Evolutionary conservation across 1,140 invertebrate genomes (phyloP), one percentile per base, ranked within the genome.

Genomic region (Macrotrachela quadricornifera): DNA sequence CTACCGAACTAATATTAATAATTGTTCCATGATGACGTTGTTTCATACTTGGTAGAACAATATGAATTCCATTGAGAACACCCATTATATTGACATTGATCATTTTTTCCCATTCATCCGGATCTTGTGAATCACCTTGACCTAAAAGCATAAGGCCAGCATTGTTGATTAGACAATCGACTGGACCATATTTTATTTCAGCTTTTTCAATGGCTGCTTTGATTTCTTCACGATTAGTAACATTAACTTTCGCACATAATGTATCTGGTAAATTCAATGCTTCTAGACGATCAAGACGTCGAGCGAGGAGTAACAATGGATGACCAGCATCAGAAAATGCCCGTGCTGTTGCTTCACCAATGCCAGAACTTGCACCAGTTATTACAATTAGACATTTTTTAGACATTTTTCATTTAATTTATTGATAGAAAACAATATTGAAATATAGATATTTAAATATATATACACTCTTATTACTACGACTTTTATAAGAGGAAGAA

Each of bases 121-220:
- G 62, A 48, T 67, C 59, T 15, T 67, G 45, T 54, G 71, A 71
- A 49, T 66, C 69, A 62, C 69, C 65, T 57, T 66, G 51, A 0
- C 64, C 66, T 56, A 71, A 72, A 54, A 68, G 71, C 71, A 73
- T 72, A 13, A 65, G 59, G 6, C 71, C 71, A 52, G 71, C 71
- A 59, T 64, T 65, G 59, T 73, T 73, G 15, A 73, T 64, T 12
- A 73, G 50, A 36, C 71, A 65, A 57, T 73, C 71, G 30, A 71
- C 61, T 47, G 66, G 60, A n/a, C 70, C 71, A 43, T n/a, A n/a
- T n/a, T n/a, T n/a, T n/a, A n/a, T n/a, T n/a, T n/a, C n/a, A n/a
- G n/a, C n/a, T n/a, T 48, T 46, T 54, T 50, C 49, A 58, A 48
- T 54, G 57, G 21, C 42, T 50, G 18, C 39, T 45, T 18, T 45